Evolutionary conservation across 2,888 invertebrate genomes (phyloP).

Genomic region (Morpho achilles): DNA sequence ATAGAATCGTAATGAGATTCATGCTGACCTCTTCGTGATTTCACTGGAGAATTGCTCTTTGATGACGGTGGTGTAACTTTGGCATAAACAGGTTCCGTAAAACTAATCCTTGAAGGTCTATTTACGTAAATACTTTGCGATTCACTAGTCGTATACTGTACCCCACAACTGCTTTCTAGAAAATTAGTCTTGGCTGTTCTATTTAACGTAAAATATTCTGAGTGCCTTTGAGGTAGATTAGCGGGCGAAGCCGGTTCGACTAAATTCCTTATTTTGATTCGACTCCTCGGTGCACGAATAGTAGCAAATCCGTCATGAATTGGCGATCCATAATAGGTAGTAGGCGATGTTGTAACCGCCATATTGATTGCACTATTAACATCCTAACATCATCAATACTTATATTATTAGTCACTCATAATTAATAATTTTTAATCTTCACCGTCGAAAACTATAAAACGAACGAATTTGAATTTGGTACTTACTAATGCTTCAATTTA

Average conservation of each 20-base stretch:
- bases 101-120: constrained; percentile 59
- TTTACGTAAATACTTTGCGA: constrained; percentile 36
- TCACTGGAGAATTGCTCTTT: constrained; percentile 59
- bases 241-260: constrained; percentile 62
- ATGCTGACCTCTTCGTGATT: constrained; percentile 49
- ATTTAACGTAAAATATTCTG: constrained; percentile 73
- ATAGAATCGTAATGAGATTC: constrained; percentile 73
- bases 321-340: constrained; percentile 74
- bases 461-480: not conserved
- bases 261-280: constrained; percentile 70
- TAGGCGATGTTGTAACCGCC: constrained; percentile 65
- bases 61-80: constrained; percentile 66
- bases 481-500: not conserved
- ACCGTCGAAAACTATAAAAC: not conserved
- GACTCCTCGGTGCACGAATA: constrained; percentile 82
- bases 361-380: constrained; percentile 25
- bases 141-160: constrained; percentile 57
- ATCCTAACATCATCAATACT: constrained; percentile 5
- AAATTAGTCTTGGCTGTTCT: constrained; percentile 65
- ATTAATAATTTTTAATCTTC: not conserved
- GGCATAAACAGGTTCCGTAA: constrained; percentile 71
- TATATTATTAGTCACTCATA: constrained; percentile 3
- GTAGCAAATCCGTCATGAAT: constrained; percentile 93
- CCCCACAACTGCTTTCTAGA: constrained; percentile 59
- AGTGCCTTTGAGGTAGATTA: constrained; percentile 72